Evolutionary conservation across 2,797 vertebrate species (phyloP), one percentile per base, ranked within the genome.

Genomic region (Mormyrus proboscirostris): DNA sequence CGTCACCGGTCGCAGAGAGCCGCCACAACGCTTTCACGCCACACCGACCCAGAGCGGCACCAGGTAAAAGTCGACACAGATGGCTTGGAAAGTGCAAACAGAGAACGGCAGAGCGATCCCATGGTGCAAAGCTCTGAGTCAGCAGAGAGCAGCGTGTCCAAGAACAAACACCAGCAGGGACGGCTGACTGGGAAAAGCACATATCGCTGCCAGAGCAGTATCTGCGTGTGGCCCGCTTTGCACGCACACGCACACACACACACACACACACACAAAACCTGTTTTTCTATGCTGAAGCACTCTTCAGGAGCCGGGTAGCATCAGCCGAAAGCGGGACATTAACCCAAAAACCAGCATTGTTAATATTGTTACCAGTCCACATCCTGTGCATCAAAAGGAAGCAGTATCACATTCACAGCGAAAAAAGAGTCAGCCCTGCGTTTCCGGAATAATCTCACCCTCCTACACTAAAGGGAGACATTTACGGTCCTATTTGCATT

Each of bases 151-250:
- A 16, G 19, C 14, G 5, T 59, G 51, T 87, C 86, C 86, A 87
- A 87, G 86, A 87, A 87, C 86, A 87, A 87, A 87, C 86, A 44
- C 29, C 86, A 87, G 86, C 86, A 87, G 86, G 85, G 86, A 53
- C 53, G 53, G 29, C 29, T 41, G 51, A 59, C 51, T 87, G 86
- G 33, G 55, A 59, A 87, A 87, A 87, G 51, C 51, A 55, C 86
- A 38, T 51, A 41, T n/a, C 50, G 29, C 29, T 87, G 86, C 86
- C 86, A 87, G 53, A n/a, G 29, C 86, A 41, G 53, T 57, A 51
- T 57, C 29, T 38, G 86, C 10, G 53, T 87, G 51, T 19, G 50
- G 51, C 51, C 53, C 19, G 53, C 53, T 10, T 14, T 1, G 44
- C 86, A 16, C 53, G 19, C 53, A 44, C 44, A 76, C 29, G 7